phyloP scores from a whole-genome alignment of 2,888 invertebrate genomes.

The Apoda limacodes region DNA sequence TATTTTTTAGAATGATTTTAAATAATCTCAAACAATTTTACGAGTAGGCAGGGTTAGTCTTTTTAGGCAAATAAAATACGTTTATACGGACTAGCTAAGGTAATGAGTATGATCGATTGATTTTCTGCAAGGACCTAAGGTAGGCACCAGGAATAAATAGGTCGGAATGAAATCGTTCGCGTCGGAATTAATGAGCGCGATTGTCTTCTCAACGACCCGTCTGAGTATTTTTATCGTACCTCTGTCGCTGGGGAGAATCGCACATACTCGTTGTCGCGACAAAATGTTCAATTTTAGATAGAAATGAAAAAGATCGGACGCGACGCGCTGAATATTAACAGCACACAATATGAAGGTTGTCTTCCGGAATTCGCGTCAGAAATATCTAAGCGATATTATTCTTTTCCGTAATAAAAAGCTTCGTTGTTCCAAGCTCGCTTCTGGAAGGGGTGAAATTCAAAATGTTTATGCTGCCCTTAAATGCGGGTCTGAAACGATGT shows the following conservation, averaged over 20 bases:
- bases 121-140: too few species aligned
- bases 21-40: too few species aligned
- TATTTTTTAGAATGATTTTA: too few species aligned
- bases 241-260: conserved; percentile 46
- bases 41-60: too few species aligned
- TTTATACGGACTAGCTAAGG: too few species aligned
- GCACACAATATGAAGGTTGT: conserved; percentile 66
- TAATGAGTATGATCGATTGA: too few species aligned
- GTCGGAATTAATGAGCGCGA: conserved; percentile 45
- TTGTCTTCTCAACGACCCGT: conserved; percentile 37
- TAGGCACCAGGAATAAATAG: conserved; percentile 35
- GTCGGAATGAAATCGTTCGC: conserved; percentile 19
- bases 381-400: conserved; percentile 67
- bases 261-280: conserved; percentile 62
- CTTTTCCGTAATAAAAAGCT: conserved; percentile 63
- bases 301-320: conserved; percentile 70
- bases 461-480: conserved; percentile 63
- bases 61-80: too few species aligned
- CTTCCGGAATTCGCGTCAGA: conserved; percentile 66
- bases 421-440: conserved; percentile 48
- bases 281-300: conserved; percentile 70
- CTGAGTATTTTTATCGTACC: conserved; percentile 59
- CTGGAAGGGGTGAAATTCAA: conserved; percentile 65
- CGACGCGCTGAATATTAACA: conserved; percentile 65
- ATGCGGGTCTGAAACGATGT: too few species aligned